These are phyloP conservation scores for Xylophagus ater DNA, from an alignment of 2,888 invertebrate species.

Conservation along the genomic window DNA sequence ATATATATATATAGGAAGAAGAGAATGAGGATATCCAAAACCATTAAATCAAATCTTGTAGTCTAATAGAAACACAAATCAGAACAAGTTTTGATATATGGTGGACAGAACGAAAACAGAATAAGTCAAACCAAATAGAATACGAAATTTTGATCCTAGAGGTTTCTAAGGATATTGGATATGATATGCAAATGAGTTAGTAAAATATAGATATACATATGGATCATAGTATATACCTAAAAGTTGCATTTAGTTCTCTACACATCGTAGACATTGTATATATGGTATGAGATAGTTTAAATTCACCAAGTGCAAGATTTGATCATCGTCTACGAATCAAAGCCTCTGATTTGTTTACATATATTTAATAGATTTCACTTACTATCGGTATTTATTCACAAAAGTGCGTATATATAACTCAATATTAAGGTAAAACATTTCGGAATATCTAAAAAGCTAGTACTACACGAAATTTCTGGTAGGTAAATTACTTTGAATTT, in stretches of 20 bases:
- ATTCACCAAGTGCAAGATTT: conserved; percentile 15
- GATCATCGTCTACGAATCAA: conserved; percentile 13
- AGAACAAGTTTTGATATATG: conserved; percentile 19
- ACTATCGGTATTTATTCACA: too few species aligned
- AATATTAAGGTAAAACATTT: too few species aligned
- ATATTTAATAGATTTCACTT: not conserved
- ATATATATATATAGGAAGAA: not conserved
- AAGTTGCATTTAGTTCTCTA: not conserved
- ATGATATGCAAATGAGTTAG: conserved; percentile 18
- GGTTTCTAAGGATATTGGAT: conserved; percentile 16
- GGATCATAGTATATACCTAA: too few species aligned
- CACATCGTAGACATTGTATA: not conserved
- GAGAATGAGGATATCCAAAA: conserved; percentile 12
- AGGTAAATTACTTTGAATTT: conserved; percentile 15
- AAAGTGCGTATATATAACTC: too few species aligned
- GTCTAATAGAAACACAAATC: conserved; percentile 19
- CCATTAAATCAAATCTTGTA: conserved; percentile 18
- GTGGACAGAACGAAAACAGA: conserved; percentile 17
- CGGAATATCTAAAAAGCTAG: not conserved
- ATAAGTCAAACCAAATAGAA: conserved; percentile 18
- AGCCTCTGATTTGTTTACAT: conserved; percentile 13
- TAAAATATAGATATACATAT: conserved; percentile 10
- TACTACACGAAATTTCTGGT: not conserved
- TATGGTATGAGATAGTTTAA: conserved; percentile 7
- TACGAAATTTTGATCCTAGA: conserved; percentile 16